Conservation (phyloP, 2,888 invertebrate genomes). For the Lasioglossum vierecki region DNA sequence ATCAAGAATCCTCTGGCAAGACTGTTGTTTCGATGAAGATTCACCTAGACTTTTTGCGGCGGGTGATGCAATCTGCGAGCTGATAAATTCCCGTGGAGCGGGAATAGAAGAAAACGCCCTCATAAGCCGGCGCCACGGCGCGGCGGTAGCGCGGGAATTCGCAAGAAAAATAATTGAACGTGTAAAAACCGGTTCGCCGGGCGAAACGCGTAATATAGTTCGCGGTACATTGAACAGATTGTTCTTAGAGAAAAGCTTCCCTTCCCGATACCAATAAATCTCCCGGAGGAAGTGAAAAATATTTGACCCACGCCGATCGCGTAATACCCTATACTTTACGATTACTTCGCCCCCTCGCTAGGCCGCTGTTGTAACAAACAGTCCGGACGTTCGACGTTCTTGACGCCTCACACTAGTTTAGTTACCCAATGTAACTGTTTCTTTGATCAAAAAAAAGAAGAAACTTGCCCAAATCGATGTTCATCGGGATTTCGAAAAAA, state of each 20-base stretch:
- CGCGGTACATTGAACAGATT: constrained; percentile 1
- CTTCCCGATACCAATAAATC: background rate
- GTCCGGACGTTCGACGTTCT: background rate
- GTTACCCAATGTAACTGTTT: too few species aligned
- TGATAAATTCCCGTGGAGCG: background rate
- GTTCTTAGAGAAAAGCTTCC: background rate
- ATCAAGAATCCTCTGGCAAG: background rate
- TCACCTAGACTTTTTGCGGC: background rate
- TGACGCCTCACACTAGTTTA: too few species aligned
- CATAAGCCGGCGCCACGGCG: background rate
- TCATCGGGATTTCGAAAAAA: too few species aligned
- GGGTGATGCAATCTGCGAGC: background rate
- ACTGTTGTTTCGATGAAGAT: background rate
- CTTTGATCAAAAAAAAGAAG: too few species aligned
- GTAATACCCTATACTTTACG: background rate
- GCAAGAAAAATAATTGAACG: background rate
- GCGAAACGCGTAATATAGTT: background rate
- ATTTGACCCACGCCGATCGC: background rate
- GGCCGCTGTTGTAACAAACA: background rate
- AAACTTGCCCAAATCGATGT: too few species aligned
- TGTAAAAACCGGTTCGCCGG: background rate
- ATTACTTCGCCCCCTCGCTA: background rate
- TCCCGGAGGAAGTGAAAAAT: background rate
- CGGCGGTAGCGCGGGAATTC: background rate
- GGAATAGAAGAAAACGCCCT: background rate